Evolutionary conservation across 2,888 invertebrate genomes (phyloP).

Genomic region (Drosophila subsilvestris): DNA sequence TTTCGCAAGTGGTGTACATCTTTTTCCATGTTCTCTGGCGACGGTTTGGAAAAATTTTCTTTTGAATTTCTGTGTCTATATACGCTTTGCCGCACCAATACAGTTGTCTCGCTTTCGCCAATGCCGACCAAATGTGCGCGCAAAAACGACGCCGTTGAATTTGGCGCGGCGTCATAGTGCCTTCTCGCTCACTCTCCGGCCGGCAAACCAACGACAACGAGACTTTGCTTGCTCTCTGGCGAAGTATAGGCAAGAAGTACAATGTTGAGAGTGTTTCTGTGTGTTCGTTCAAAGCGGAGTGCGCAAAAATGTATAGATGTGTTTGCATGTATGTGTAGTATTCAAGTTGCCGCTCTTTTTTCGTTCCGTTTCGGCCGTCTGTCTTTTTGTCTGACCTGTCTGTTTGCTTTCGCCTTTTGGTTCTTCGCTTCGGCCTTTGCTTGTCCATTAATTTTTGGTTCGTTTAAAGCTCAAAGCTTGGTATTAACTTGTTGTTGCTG

Average conservation of each 20-base stretch:
- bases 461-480: slow-evolving; percentile 63
- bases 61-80: slow-evolving; percentile 81
- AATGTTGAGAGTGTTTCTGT: slow-evolving; percentile 28
- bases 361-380: slow-evolving; percentile 62
- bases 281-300: slow-evolving; percentile 67
- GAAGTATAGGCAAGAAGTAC: slow-evolving; percentile 12
- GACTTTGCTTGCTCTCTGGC: slow-evolving; percentile 14
- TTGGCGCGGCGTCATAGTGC: slow-evolving; percentile 77
- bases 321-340: slow-evolving; percentile 46
- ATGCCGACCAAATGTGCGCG: slow-evolving; percentile 59
- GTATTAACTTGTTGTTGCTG: slow-evolving; percentile 45
- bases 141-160: slow-evolving; percentile 77
- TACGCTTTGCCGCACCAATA: slow-evolving; percentile 53
- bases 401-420: slow-evolving; percentile 61
- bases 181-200: slow-evolving; percentile 74
- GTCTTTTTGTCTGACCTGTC: slow-evolving; percentile 52
- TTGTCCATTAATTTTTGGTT: slow-evolving; percentile 54
- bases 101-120: slow-evolving; percentile 67
- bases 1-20: slow-evolving; percentile 62
- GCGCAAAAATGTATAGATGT: slow-evolving; percentile 65
- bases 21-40: slow-evolving; percentile 50
- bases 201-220: slow-evolving; percentile 63
- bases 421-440: slow-evolving; percentile 23
- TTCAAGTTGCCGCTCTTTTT: slow-evolving; percentile 75
- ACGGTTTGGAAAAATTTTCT: slow-evolving; percentile 72